Evolutionary conservation across 2,113 vertebrate species (phyloP).

Genomic region (Buteo buteo): DNA sequence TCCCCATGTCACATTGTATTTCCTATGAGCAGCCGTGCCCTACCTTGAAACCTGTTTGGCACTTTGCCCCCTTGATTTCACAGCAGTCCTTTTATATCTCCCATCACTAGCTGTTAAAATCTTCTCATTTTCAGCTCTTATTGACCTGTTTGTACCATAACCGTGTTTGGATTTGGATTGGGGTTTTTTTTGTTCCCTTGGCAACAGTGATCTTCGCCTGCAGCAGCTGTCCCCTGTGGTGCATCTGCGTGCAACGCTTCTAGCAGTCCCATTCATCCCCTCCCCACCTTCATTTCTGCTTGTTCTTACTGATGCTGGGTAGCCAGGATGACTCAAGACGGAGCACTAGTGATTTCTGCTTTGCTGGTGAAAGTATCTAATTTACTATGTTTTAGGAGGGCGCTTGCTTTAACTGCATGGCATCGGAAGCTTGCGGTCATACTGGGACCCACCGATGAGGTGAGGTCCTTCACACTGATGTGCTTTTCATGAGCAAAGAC

Average conservation of each 20-base stretch:
- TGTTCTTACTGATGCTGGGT: background rate
- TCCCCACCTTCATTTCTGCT: background rate
- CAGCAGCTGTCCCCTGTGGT: background rate
- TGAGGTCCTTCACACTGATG: background rate
- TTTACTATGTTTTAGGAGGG: background rate
- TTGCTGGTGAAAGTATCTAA: background rate
- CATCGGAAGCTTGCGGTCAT: rapidly evolving
- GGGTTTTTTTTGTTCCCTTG: background rate
- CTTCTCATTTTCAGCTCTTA: background rate
- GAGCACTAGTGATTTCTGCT: background rate
- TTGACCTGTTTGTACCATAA: background rate
- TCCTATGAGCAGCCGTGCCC: rapidly evolving
- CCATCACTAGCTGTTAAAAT: background rate
- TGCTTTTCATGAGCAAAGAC: background rate
- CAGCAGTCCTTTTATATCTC: background rate
- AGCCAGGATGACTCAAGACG: background rate
- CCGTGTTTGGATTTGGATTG: background rate
- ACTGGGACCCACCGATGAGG: background rate
- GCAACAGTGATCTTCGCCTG: background rate
- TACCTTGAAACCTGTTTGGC: background rate
- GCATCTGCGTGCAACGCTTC: background rate
- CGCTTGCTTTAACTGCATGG: rapidly evolving
- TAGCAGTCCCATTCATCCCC: background rate
- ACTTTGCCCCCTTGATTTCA: background rate
- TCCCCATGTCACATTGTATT: rapidly evolving